Conservation (phyloP, 2,888 invertebrate genomes). For the Smittia sp. region DNA sequence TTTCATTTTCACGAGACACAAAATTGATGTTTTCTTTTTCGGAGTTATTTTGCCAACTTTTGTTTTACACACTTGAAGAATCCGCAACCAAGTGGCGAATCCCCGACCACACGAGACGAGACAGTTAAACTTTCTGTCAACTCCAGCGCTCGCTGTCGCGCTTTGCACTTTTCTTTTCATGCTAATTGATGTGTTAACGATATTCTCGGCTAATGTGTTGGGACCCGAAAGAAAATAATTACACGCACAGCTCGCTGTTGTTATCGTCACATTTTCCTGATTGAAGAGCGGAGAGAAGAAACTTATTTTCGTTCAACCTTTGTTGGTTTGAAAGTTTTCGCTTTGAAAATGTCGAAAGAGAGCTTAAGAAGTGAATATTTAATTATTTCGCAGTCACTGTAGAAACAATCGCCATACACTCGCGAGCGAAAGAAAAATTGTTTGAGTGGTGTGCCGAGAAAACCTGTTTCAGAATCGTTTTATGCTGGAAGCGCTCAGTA, state of each 20-base stretch:
- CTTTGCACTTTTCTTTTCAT: constrained; percentile 9
- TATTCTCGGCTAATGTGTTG: background rate
- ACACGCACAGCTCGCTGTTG: background rate
- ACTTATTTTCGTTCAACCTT: background rate
- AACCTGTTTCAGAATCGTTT: constrained; percentile 12
- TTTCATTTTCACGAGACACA: background rate
- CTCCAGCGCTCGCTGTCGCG: background rate
- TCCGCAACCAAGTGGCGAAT: background rate
- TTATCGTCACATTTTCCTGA: constrained; percentile 1
- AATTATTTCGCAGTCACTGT: constrained; percentile 9
- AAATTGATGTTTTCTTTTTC: constrained; percentile 12
- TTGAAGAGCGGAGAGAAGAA: background rate
- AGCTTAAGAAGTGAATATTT: constrained; percentile 8
- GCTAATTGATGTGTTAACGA: constrained; percentile 11
- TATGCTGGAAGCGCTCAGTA: background rate
- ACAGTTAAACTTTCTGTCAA: constrained; percentile 1
- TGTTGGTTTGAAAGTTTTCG: background rate
- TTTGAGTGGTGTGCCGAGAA: constrained; percentile 1
- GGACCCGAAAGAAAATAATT: background rate
- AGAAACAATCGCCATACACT: background rate
- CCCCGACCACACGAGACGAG: background rate
- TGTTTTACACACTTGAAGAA: constrained; percentile 4
- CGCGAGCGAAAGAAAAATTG: background rate
- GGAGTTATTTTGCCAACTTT: background rate
- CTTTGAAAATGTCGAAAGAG: constrained; percentile 7